phyloP scores from a whole-genome alignment of 2,888 invertebrate genomes.

The Ephialtes manifestator region DNA sequence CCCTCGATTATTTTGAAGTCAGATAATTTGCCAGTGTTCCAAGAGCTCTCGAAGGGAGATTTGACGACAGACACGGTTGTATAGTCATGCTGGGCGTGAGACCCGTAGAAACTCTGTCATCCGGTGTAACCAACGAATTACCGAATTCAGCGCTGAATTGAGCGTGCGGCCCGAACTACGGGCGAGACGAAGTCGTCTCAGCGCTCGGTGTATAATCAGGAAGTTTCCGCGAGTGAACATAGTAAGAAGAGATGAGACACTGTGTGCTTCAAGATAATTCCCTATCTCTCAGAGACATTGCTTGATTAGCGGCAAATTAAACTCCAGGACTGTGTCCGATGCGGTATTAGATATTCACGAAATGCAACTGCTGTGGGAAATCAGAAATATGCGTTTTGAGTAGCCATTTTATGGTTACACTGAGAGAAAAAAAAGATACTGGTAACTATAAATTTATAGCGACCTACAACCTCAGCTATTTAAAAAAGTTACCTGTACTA shows the following conservation, averaged over 20 bases:
- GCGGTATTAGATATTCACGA: not conserved
- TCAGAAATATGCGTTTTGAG: not conserved
- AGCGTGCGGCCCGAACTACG: slow-evolving; percentile 23
- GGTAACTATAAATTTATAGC: too few relatives aligned
- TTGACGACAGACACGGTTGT: slow-evolving; percentile 10
- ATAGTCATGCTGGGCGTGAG: slow-evolving; percentile 7
- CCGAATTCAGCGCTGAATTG: slow-evolving; percentile 59
- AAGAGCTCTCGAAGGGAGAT: slow-evolving; percentile 34
- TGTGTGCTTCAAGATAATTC: slow-evolving; percentile 45
- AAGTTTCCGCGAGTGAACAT: slow-evolving; percentile 49
- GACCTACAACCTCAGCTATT: too few relatives aligned
- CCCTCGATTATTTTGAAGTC: slow-evolving; percentile 22
- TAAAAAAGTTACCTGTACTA: too few relatives aligned
- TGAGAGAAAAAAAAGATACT: too few relatives aligned
- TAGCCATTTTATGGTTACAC: too few relatives aligned
- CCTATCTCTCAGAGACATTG: not conserved
- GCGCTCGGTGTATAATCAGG: slow-evolving; percentile 54
- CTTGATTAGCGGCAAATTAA: slow-evolving; percentile 27
- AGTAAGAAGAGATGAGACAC: slow-evolving; percentile 40
- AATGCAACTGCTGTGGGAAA: not conserved
- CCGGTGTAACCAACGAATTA: slow-evolving; percentile 65
- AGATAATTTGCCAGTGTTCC: slow-evolving; percentile 49
- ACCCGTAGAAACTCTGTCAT: slow-evolving; percentile 63
- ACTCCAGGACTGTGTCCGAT: not conserved
- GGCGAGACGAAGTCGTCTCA: slow-evolving; percentile 42